Percentiles rank a stretch among this genome's conserved stretches.
phyloP scores from a whole-genome alignment of 2,113 vertebrate genomes.

The Muscicapa adusta region DNA sequence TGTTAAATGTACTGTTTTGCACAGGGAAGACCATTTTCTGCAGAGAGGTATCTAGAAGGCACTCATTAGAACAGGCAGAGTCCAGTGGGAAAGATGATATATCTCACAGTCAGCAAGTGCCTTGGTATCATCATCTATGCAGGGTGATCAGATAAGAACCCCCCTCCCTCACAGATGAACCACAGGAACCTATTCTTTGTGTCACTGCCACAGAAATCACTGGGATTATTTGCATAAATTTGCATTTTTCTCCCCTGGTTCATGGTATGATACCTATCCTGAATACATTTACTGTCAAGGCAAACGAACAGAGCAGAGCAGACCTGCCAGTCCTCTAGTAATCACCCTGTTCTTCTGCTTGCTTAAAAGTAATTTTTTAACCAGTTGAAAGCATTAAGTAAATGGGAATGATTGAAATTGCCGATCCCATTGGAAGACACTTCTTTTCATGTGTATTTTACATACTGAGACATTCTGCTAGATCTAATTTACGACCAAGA shows the following conservation, averaged over 20 bases:
- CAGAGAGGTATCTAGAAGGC: background rate
- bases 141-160: background rate
- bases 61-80: background rate
- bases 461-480: background rate
- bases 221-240: background rate
- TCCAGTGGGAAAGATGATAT: background rate
- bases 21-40: background rate
- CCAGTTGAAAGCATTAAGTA: background rate
- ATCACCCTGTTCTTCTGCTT: background rate
- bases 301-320: background rate
- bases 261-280: background rate
- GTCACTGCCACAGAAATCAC: background rate
- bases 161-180: background rate
- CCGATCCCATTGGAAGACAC: background rate
- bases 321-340: background rate
- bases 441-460: conserved; percentile 19
- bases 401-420: background rate
- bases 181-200: background rate
- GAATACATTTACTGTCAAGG: background rate
- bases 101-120: background rate
- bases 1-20: background rate
- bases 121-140: background rate
- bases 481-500: background rate
- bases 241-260: background rate
- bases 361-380: background rate